Base-by-base conservation (phyloP, 2,888 invertebrate genomes). In the Tryphoninae sp. region DNA sequence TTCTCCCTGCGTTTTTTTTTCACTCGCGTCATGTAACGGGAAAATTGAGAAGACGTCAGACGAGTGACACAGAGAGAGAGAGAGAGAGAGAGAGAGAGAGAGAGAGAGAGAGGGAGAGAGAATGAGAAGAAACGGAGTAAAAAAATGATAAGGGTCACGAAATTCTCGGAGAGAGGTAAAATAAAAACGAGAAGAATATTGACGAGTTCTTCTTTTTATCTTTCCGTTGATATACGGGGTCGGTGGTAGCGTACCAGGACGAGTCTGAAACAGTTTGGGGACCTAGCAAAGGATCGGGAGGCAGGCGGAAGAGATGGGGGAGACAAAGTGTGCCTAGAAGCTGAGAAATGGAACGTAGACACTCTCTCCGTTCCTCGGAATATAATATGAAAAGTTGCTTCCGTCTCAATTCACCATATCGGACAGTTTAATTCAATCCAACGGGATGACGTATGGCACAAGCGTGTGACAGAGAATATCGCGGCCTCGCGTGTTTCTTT, bases 401-500 rank as follows among this genome's bases (percentile, higher is more conserved):
- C 79, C 67, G 77, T 81, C 82, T 80, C 76, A 75, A 82, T 82
- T 82, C 79, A 71, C 82, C 86, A 83, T 75, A 76, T 77, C 83
- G 83, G 83, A 80, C 81, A 78, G 80, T 86, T 85, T 85, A 84
- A 84, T 86, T 86, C 86, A 86, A 86, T 86, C 84, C 82, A 74
- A 58, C 72, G 67, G 79, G 58, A 82, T 85, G 85, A 86, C 80
- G 84, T 84, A 85, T 83, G 78, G 81, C 75, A 59, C 61, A 72
- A 68, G 80, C 86, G 85, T 84, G 83, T 85, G 85, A 85, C 86
- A 69, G 76, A 75, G 59, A 80, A 84, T 84, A 84, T 84, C 80
- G 80, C 71, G 69, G 74, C 75, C 74, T 82, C 75, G 72, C 53
- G 79, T 62, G 64, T 65, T 62, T 65, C 72, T 45, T 55, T 72